A percentile compares a stretch with the other conserved stretches of the same genome.
Evolutionary conservation across 2,888 invertebrate genomes (phyloP).

Genomic region (Drosophila koepferae): DNA sequence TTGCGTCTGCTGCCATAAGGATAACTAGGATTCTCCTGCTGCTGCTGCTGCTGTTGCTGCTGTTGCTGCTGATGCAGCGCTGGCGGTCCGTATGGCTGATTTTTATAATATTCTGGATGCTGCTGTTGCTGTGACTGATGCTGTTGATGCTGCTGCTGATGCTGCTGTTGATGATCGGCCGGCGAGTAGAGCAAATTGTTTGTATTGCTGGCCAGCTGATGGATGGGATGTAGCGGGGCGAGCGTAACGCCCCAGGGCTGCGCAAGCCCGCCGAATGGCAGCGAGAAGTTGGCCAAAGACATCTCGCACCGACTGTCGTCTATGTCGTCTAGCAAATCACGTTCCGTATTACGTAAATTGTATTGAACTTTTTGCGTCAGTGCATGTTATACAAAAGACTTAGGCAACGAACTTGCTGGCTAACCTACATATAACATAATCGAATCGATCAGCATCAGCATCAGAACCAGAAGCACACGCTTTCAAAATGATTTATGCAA

Average conservation of each 20-base stretch:
- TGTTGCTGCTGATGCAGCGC: constrained; percentile 62
- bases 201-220: constrained; percentile 84
- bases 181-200: constrained; percentile 85
- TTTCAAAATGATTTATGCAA: constrained; percentile 71
- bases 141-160: constrained; percentile 36
- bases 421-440: constrained; percentile 55
- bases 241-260: constrained; percentile 84
- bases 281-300: constrained; percentile 85
- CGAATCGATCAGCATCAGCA: constrained; percentile 16
- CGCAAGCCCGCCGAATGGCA: constrained; percentile 83
- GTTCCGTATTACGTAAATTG: constrained; percentile 48
- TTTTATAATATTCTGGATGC: constrained; percentile 81
- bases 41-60: constrained; percentile 34
- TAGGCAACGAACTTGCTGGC: constrained; percentile 55
- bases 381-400: constrained; percentile 66
- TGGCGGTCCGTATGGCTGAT: constrained; percentile 85
- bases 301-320: constrained; percentile 56
- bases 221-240: constrained; percentile 83
- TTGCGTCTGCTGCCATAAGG: constrained; percentile 79
- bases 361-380: constrained; percentile 45
- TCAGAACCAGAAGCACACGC: constrained; percentile 54
- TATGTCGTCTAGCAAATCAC: constrained; percentile 10
- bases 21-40: constrained; percentile 56
- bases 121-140: constrained; percentile 16
- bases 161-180: constrained; percentile 84